Conservation (phyloP, 2,888 invertebrate genomes). For the Alitta virens region DNA sequence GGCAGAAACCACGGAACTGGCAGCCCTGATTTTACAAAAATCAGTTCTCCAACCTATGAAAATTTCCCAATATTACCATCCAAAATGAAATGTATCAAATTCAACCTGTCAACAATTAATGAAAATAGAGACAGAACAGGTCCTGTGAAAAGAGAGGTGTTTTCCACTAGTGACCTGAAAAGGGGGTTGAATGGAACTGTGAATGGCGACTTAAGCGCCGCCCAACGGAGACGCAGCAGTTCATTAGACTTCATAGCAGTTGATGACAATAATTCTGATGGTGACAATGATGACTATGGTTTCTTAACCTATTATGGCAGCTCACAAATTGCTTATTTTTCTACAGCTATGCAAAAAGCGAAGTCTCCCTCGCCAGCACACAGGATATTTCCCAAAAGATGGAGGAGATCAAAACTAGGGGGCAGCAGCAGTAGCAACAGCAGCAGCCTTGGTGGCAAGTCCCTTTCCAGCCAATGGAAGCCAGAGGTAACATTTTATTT, state of each 20-base stretch:
- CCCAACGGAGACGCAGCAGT: background rate
- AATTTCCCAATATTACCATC: background rate
- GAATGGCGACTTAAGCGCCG: background rate
- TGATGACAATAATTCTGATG: slow-evolving; percentile 33
- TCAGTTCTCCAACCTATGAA: background rate
- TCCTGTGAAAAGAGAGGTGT: background rate
- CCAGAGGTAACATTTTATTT: slow-evolving; percentile 72
- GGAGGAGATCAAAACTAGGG: slow-evolving; percentile 53
- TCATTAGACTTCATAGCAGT: background rate
- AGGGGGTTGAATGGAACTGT: background rate
- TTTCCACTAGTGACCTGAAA: background rate
- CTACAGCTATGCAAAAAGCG: slow-evolving; percentile 48
- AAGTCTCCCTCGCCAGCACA: slow-evolving; percentile 39
- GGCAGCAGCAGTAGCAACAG: too few relatives aligned
- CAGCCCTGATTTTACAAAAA: background rate
- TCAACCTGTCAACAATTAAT: background rate
- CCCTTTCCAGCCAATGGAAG: slow-evolving; percentile 67
- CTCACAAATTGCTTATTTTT: slow-evolving; percentile 21
- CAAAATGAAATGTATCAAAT: background rate
- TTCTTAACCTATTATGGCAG: slow-evolving; percentile 41
- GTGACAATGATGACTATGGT: slow-evolving; percentile 42
- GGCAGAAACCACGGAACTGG: background rate
- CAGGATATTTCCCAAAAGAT: slow-evolving; percentile 64
- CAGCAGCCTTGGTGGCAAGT: slow-evolving; percentile 2
- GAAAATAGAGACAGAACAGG: background rate